Evolutionary conservation across 2,888 invertebrate genomes (phyloP), one percentile per base, ranked within the genome.

Genomic region (Chesias legatella): DNA sequence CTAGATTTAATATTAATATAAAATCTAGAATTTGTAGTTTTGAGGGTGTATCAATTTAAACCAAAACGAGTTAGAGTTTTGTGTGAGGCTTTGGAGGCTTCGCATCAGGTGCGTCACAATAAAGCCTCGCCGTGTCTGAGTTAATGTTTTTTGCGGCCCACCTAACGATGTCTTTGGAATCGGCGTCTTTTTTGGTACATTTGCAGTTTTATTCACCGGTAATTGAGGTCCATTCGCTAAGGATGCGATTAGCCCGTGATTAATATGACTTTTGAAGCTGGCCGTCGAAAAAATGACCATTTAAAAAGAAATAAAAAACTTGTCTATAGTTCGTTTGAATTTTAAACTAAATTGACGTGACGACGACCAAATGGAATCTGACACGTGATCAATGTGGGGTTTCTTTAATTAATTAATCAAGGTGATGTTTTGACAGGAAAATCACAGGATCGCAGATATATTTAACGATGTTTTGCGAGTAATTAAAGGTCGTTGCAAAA

Each of bases 181-280:
- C 50, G 57, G 58, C 53, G n/a, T 56, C 61, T 79, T 79, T 80
- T 83, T 81, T 76, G 70, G 70, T 70, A 71, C 63, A 73, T 73
- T 70, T 55, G 58, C 63, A 74, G 70, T 77, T 83, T 81, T 74
- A 81, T 79, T 71, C 73, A 72, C 57, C 68, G 70, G 73, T 84
- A 83, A 86, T 86, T 86, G 84, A 78, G 83, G 82, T 71, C 49
- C 70, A 82, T 85, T 84, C 79, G 79, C 75, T 81, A 84, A 83
- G 81, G 81, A 82, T 82, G 77, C 85, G 80, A 86, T 86, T 84
- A 82, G 70, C 62, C 48, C 57, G 64, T 84, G 84, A 86, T 85
- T 84, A 80, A 83, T 83, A 75, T 60, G 44, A 45, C 40, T 47
- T 53, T 44, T 53, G 47, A 42, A 62, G 56, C 51, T 59, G 64